Evolutionary conservation across 2,113 vertebrate genomes (phyloP), one percentile per base, ranked within the genome.

Genomic region (Aspidoscelis tigris): DNA sequence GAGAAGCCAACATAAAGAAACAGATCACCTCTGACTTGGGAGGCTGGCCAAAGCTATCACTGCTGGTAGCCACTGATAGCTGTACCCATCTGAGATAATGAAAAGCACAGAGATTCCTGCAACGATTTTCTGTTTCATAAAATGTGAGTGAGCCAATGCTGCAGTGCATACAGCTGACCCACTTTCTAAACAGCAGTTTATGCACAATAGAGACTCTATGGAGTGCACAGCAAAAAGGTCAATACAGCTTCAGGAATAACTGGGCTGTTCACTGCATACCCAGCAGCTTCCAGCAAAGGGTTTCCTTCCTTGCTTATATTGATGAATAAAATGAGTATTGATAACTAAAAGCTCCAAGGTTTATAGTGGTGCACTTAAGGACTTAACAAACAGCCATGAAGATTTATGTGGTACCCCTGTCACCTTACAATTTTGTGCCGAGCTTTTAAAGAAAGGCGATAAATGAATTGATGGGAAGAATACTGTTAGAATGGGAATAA

Each of bases 141-240:
- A 82, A 74, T 64, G 18, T n/a, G 16, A 9, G 39, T 47, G 26
- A 61, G 33, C 58, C 61, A 74, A 82, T 44, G 53, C 53, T 74
- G 55, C 70, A 82, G 70, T 43, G 41, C 12, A 47, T 4, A 8
- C 10, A 10, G 39, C 22, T 74, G 80, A 74, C 55, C 70, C 70
- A 82, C 12, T 82, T 82, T 74, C 70, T 16, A 74, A 73, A 74
- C 39, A 74, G 55, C 80, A 61, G 61, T 61, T 43, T 64, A 44
- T 43, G 39, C 44, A 41, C 33, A 66, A 12, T 64, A 64, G 33
- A 24, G 41, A 43, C 55, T 58, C 41, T 39, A 33, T 22, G 53
- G 69, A 43, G 5, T 64, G 22, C n/a, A n/a, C 80, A 61, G 66
- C 7, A 58, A n/a, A 33, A 58, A 80, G 71, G 12, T 39, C 41